Base-by-base conservation (phyloP, 2,888 invertebrate species). In the Corbicula japonica region DNA sequence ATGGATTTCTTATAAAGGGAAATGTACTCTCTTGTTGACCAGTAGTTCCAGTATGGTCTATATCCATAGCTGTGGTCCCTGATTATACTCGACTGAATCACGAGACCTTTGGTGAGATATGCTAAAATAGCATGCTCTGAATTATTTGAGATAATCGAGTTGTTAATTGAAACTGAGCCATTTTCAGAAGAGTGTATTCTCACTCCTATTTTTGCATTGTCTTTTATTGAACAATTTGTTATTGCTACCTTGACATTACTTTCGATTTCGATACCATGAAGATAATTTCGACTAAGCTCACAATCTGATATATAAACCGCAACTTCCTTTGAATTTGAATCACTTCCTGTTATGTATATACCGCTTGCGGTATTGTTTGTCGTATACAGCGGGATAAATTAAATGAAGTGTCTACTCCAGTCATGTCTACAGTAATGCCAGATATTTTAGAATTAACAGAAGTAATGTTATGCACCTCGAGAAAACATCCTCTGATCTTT, bases 51-150 rank as follows among this genome's bases (percentile, higher is more conserved):
- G 10, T 34, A 34, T n/a, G 10, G 18, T 28, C 34, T 32, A 32
- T 65, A 65, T 32, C 28, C 50, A 10, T 21, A 21, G 32, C n/a
- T 46, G 46, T 65, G 63, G 34, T 65, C 46, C 10, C 30, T 46
- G 10, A 65, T 28, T 15, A n/a, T 26, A 50, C 63, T 32, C 21
- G 48, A 48, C 28, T 65, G 34, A 0, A 65, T 21, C 3, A 34
- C 18, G 18, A 65, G 8, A 15, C 63, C 63, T n/a, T 10, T 23
- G 1, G 50, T 34, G 4, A 65, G 21, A 2, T 12, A 2, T 10
- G 48, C 63, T 34, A 50, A 23, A 32, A 65, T 12, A 21, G 63
- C 63, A 21, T 50, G 35, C 26, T 65, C 26, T 15, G 18, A 18
- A 65, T 65, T 65, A 4, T 28, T 32, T 10, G 54, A 2, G 4